Percentiles rank a stretch among this genome's conserved stretches.
These are phyloP conservation scores for Diploptera punctata DNA, from an alignment of 2,888 invertebrate species.

Conservation along the genomic window DNA sequence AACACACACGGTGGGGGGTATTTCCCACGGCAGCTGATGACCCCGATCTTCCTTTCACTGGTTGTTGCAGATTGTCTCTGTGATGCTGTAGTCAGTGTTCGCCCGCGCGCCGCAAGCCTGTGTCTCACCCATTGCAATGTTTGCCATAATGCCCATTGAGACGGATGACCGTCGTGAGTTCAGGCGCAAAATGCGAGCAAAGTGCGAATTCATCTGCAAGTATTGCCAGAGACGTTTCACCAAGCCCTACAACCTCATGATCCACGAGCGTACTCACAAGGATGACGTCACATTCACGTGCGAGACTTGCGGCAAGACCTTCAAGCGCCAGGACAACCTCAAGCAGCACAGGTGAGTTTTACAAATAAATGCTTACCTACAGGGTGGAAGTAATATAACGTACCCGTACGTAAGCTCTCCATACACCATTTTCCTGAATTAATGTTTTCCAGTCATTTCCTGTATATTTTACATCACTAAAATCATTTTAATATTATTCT, in stretches of 20 bases:
- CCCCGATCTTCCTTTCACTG: not conserved
- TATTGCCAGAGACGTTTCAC: constrained; percentile 98
- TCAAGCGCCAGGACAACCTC: constrained; percentile 96
- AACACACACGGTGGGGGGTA: too few relatives aligned
- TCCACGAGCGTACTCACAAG: constrained; percentile 98
- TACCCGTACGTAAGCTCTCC: too few relatives aligned
- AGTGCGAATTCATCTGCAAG: constrained; percentile 98
- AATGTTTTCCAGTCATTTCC: too few relatives aligned
- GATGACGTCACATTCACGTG: constrained; percentile 97
- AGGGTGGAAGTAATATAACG: too few relatives aligned
- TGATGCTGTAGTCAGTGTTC: not conserved
- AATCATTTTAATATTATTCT: too few relatives aligned
- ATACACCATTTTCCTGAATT: too few relatives aligned
- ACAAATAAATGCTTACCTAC: too few relatives aligned
- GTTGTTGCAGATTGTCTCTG: not conserved
- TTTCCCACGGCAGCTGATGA: too few relatives aligned
- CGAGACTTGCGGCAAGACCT: constrained; percentile 97
- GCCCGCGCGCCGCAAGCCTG: not conserved
- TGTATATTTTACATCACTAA: too few relatives aligned
- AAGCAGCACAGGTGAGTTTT: constrained; percentile 90
- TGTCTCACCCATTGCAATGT: constrained; percentile 68
- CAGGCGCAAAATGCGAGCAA: constrained; percentile 87
- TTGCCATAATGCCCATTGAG: constrained; percentile 90
- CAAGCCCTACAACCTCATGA: constrained; percentile 98
- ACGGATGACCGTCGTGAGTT: constrained; percentile 86